Base-by-base conservation (phyloP, 2,113 vertebrate species). In the Nyctibius bracteatus region DNA sequence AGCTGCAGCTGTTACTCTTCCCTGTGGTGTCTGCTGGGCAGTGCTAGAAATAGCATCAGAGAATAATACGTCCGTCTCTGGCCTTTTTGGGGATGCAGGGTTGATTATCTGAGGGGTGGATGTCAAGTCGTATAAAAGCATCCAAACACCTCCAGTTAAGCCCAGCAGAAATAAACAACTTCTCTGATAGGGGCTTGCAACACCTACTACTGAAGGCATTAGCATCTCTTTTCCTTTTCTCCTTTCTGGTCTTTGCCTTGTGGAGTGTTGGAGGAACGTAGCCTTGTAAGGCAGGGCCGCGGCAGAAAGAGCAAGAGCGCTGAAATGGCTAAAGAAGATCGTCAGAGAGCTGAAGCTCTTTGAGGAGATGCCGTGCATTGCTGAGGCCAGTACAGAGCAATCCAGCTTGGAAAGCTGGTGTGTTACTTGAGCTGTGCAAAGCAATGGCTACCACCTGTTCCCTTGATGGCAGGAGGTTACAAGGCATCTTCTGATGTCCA, bases 1-100 rank as follows among this genome's bases (percentile, higher is more conserved):
- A 75, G 87, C 86, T 94, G 88, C 93, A 94, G 96, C 92, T 97
- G 94, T 16, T 74, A 43, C 35, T 46, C 92, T 28, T 92, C 55
- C 88, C 84, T 9, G 14, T 57, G 87, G 12, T 65, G 83, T 49
- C 70, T 72, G 95, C 86, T 83, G 94, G 91, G 72, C 82, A 55
- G 24, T 2, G 51, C 66, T 96, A 61, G 67, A 94, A 96, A 93
- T 27, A 88, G 85, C 90, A 93, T 6, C 92, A 39, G 66, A 51
- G 80, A 27, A 39, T 7, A 13, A 63, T 21, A 12, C 1, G 21
- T 57, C 84, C 52, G 65, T 44, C 78, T 55, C 88, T 31, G 63
- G 82, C 91, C 86, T 92, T 85, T 94, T 74, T 46, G 79, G 59
- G 52, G 87, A 68, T 46, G 54, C 52, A 37, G 72, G 22, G 20